phyloP scores from a whole-genome alignment of 2,113 vertebrate species.

The Oophaga pumilio region DNA sequence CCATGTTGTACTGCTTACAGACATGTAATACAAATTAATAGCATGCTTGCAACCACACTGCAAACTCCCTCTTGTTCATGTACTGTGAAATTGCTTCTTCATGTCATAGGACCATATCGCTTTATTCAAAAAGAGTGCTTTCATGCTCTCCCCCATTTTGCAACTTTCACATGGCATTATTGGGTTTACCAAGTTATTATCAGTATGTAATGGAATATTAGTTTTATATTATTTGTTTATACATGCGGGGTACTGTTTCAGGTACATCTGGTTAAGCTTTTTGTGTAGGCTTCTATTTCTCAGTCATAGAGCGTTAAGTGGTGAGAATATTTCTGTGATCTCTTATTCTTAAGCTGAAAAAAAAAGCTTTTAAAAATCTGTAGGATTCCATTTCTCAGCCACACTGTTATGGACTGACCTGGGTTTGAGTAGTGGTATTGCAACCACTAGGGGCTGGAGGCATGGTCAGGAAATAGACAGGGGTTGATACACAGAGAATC shows the following conservation, averaged over 20 bases:
- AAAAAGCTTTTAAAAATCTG: too few relatives aligned
- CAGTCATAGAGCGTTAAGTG: too few relatives aligned
- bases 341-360: too few relatives aligned
- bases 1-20: slow-evolving; percentile 49
- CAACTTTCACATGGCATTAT: not conserved
- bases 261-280: slow-evolving; percentile 8
- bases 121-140: not conserved
- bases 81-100: slow-evolving; percentile 31
- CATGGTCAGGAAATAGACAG: too few relatives aligned
- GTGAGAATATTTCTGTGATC: too few relatives aligned
- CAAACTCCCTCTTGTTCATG: not conserved
- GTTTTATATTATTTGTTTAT: not conserved
- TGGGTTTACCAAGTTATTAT: not conserved
- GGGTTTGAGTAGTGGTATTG: too few relatives aligned
- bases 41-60: slow-evolving; percentile 7
- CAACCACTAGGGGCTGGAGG: too few relatives aligned
- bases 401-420: too few relatives aligned
- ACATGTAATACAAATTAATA: slow-evolving; percentile 35
- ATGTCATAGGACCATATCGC: slow-evolving; percentile 11
- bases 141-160: not conserved
- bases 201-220: not conserved
- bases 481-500: too few relatives aligned
- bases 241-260: not conserved
- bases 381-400: too few relatives aligned
- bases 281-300: not conserved